These are phyloP conservation scores for Holacanthella duospinosa DNA, from an alignment of 2,888 invertebrate species.

Conservation along the genomic window DNA sequence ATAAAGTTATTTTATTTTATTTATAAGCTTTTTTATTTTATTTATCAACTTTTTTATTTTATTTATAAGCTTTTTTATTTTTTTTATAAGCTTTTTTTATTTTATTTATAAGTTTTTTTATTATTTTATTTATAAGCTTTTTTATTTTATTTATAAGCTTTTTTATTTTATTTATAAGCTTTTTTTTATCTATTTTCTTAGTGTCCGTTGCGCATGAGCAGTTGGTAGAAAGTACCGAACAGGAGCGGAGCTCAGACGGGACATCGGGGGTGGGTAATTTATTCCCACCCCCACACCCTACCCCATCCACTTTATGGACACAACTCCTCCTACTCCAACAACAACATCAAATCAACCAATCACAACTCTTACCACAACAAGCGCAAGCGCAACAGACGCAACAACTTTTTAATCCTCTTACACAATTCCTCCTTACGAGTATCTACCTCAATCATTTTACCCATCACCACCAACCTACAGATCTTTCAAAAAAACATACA, in stretches of 20 bases:
- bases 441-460: neutral
- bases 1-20: too few species aligned
- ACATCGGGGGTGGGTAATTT: too few species aligned
- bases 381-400: neutral
- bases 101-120: neutral
- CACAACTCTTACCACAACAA: neutral
- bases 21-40: too few species aligned
- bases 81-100: neutral
- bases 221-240: neutral
- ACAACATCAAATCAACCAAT: neutral
- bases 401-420: neutral
- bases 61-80: too few species aligned
- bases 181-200: neutral
- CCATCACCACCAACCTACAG: neutral
- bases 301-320: neutral
- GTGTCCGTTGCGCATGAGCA: neutral
- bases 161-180: neutral
- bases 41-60: too few species aligned
- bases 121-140: too few species aligned
- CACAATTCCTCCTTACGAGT: conserved; percentile 1
- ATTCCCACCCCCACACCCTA: neutral
- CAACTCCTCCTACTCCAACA: conserved; percentile 1
- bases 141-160: too few species aligned
- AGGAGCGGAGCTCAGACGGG: neutral
- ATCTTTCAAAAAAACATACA: neutral